These are phyloP conservation scores for Thereuonema tuberculata DNA, from an alignment of 1,140 invertebrate species.

Conservation along the genomic window DNA sequence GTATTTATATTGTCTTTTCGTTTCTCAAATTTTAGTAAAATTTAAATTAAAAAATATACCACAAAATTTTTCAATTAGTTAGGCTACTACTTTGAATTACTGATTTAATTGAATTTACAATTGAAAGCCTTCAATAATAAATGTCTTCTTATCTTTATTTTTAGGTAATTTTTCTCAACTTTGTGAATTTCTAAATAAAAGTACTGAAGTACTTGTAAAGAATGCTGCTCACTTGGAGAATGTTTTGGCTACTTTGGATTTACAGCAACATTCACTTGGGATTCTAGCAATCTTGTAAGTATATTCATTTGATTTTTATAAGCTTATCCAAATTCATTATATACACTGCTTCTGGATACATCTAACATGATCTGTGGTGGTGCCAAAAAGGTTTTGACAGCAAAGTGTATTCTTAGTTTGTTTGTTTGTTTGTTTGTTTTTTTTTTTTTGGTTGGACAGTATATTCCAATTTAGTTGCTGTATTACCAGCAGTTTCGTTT, in stretches of 20 bases:
- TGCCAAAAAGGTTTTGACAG: not conserved
- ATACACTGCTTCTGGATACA: not conserved
- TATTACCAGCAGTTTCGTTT: too few species aligned
- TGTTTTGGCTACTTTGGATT: slow-evolving; percentile 72
- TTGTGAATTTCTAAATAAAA: slow-evolving; percentile 62
- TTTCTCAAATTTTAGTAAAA: too few species aligned
- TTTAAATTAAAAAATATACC: too few species aligned
- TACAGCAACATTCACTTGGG: slow-evolving; percentile 76
- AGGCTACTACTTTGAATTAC: too few species aligned
- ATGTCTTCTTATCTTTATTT: slow-evolving; percentile 22
- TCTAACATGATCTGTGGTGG: not conserved
- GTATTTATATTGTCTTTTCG: too few species aligned
- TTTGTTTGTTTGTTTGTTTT: too few species aligned
- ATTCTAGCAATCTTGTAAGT: slow-evolving; percentile 69
- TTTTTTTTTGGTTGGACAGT: too few species aligned
- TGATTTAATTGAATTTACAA: too few species aligned
- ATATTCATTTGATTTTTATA: slow-evolving; percentile 41
- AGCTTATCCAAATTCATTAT: slow-evolving; percentile 6
- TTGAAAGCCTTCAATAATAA: too few species aligned
- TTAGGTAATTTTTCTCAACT: slow-evolving; percentile 68
- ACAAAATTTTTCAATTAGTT: too few species aligned
- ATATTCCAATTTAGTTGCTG: too few species aligned
- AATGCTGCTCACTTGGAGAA: slow-evolving; percentile 72
- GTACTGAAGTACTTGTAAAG: slow-evolving; percentile 58
- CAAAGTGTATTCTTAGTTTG: too few species aligned